Percentiles rank a stretch among this genome's conserved stretches.
phyloP scores from a whole-genome alignment of 2,797 vertebrate genomes.

The Acanthornis magna region DNA sequence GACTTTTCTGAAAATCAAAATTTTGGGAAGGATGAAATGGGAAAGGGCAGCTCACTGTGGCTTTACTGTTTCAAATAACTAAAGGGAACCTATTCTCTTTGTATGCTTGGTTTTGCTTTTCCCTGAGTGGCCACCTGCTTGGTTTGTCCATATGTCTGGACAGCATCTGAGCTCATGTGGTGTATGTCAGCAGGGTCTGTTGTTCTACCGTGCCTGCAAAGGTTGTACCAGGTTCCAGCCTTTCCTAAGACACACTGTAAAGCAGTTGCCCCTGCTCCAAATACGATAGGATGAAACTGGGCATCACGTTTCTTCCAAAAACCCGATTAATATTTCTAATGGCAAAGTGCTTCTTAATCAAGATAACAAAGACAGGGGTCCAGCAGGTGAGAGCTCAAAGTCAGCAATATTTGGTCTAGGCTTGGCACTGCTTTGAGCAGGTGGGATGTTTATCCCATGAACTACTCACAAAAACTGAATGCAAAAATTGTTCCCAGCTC shows the following conservation, averaged over 20 bases:
- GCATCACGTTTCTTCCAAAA: background rate
- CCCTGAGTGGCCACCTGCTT: background rate
- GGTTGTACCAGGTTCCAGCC: background rate
- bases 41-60: background rate
- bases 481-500: background rate
- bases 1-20: background rate
- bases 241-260: background rate
- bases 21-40: background rate
- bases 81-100: background rate
- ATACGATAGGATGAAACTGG: background rate
- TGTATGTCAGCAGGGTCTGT: background rate
- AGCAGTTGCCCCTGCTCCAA: background rate
- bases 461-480: background rate
- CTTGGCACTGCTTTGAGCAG: background rate
- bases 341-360: background rate
- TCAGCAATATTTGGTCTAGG: background rate
- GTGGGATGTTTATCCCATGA: background rate
- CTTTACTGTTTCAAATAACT: background rate
- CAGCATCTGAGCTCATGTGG: background rate
- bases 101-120: constrained; percentile 14
- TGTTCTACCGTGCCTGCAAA: background rate
- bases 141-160: constrained; percentile 4
- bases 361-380: background rate
- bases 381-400: background rate
- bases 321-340: background rate